Percentiles rank a stretch among this genome's conserved stretches.
phyloP scores from a whole-genome alignment of 1,140 invertebrate genomes.

The Papilio machaon region DNA sequence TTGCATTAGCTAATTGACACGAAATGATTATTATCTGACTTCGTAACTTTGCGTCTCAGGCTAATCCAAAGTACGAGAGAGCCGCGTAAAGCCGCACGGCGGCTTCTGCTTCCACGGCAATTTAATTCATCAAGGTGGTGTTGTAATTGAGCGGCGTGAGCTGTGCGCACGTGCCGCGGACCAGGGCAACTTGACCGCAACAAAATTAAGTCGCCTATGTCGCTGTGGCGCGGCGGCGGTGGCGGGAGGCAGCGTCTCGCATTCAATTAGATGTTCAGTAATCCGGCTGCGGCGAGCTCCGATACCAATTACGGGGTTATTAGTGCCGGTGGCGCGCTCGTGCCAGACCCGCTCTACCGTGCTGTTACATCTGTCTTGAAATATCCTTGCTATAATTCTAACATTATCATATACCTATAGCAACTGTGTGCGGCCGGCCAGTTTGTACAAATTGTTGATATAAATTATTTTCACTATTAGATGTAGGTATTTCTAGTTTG shows the following conservation, averaged over 20 bases:
- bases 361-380: constrained; percentile 30
- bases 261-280: constrained; percentile 81
- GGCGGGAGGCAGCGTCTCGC: constrained; percentile 66
- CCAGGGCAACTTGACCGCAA: constrained; percentile 73
- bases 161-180: constrained; percentile 64
- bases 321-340: constrained; percentile 67
- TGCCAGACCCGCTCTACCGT: constrained; percentile 51
- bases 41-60: constrained; percentile 66
- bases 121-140: constrained; percentile 73
- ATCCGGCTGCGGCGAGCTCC: constrained; percentile 79
- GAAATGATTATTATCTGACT: constrained; percentile 77
- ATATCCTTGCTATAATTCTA: constrained; percentile 15
- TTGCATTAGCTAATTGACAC: constrained; percentile 82
- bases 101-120: constrained; percentile 60
- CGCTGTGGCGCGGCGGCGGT: constrained; percentile 55
- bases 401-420: constrained; percentile 18
- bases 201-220: constrained; percentile 70
- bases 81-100: constrained; percentile 52
- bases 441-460: not conserved
- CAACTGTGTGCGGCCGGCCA: not conserved
- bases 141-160: constrained; percentile 64
- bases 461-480: not conserved
- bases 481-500: not conserved
- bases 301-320: constrained; percentile 81
- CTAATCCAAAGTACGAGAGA: constrained; percentile 61